These are phyloP conservation scores for Catharus ustulatus DNA, from an alignment of 2,797 vertebrate species.

Conservation along the genomic window DNA sequence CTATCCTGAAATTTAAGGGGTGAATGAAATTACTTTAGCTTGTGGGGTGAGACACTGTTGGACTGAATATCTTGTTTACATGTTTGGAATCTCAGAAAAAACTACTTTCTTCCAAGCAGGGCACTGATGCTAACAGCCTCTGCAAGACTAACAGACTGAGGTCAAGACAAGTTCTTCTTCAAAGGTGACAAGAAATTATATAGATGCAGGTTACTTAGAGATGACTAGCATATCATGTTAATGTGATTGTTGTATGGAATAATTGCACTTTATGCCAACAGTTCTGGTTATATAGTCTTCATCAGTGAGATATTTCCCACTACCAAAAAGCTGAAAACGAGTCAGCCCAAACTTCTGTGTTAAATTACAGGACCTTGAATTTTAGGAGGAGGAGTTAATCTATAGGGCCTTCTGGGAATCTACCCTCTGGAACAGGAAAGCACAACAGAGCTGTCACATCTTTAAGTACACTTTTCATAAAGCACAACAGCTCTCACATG, in stretches of 20 bases:
- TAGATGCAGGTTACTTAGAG: neutral
- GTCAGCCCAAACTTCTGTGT: neutral
- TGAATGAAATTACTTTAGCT: neutral
- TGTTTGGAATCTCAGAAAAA: neutral
- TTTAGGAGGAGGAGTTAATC: neutral
- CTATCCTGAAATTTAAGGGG: neutral
- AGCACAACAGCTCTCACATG: fast-evolving
- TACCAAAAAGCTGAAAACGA: neutral
- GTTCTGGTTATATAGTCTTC: neutral
- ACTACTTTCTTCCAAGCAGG: neutral
- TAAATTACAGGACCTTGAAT: neutral
- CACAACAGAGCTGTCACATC: neutral
- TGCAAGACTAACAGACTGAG: neutral
- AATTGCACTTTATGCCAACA: neutral
- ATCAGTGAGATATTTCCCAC: neutral
- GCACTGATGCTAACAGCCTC: neutral
- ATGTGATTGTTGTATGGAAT: neutral
- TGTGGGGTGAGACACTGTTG: neutral
- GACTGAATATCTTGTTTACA: neutral
- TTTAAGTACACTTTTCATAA: neutral
- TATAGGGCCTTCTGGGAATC: neutral
- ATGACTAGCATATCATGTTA: neutral
- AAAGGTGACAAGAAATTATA: neutral
- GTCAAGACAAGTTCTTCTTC: neutral
- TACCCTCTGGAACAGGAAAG: neutral